A percentile compares a stretch with the other conserved stretches of the same genome.
These are phyloP conservation scores for Geophilus truncorum DNA, from an alignment of 2,888 invertebrate genomes.

Conservation along the genomic window DNA sequence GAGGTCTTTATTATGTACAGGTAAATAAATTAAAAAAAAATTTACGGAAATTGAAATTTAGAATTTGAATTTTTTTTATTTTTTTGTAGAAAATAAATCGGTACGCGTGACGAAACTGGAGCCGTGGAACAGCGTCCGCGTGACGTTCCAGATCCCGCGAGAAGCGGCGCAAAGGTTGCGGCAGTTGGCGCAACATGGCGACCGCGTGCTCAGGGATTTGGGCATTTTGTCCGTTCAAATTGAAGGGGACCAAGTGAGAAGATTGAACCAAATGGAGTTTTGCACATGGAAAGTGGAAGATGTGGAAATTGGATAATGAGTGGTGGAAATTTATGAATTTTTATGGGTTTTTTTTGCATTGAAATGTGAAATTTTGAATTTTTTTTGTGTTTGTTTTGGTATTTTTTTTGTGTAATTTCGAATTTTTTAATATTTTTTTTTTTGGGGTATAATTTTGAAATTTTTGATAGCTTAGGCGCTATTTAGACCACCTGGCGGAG, in stretches of 20 bases:
- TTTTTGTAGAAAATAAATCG: constrained; percentile 50
- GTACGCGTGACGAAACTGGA: constrained; percentile 73
- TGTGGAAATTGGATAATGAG: background rate
- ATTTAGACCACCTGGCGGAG: too few relatives aligned
- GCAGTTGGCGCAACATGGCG: constrained; percentile 86
- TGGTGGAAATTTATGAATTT: background rate
- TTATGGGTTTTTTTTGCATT: too few relatives aligned
- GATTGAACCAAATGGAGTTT: constrained; percentile 44
- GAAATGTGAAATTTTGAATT: too few relatives aligned
- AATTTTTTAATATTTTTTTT: too few relatives aligned
- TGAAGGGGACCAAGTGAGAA: constrained; percentile 54
- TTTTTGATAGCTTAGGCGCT: too few relatives aligned
- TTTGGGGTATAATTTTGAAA: too few relatives aligned
- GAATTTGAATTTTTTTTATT: background rate
- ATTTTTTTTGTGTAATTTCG: too few relatives aligned
- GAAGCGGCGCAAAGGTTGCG: constrained; percentile 89
- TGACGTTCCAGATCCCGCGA: constrained; percentile 93
- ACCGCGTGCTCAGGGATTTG: constrained; percentile 78
- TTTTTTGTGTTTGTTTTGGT: too few relatives aligned
- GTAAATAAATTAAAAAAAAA: constrained; percentile 51
- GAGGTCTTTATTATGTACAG: constrained; percentile 71
- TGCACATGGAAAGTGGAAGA: background rate
- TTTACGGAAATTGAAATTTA: background rate
- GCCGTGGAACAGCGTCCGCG: constrained; percentile 97
- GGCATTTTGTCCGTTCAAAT: constrained; percentile 94